Conservation (phyloP, 2,797 vertebrate species). For the Naso thynnoides region DNA sequence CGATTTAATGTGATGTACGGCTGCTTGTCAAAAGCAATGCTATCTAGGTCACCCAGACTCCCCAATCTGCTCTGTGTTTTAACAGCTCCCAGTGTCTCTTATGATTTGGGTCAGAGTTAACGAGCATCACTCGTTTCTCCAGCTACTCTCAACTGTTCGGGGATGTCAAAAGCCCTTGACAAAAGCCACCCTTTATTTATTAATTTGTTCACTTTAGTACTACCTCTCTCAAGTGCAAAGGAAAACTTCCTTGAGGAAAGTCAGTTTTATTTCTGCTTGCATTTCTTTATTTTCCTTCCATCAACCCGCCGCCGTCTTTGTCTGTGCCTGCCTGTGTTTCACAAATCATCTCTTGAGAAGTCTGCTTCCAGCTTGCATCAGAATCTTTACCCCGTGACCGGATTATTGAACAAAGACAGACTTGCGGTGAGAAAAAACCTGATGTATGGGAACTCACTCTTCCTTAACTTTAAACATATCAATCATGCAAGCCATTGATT, state of each 20-base stretch:
- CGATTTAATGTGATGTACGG: constrained; percentile 82
- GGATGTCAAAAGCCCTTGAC: constrained; percentile 68
- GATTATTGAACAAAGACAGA: constrained; percentile 58
- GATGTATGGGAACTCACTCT: constrained; percentile 57
- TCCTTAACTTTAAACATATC: constrained; percentile 49
- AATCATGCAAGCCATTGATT: constrained; percentile 64
- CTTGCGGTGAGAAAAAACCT: constrained; percentile 44
- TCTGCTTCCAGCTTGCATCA: constrained; percentile 49
- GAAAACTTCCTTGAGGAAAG: constrained; percentile 63
- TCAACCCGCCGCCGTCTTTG: constrained; percentile 25
- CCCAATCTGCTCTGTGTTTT: constrained; percentile 82
- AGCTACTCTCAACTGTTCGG: constrained; percentile 59
- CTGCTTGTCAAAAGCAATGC: constrained; percentile 78
- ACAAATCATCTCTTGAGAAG: constrained; percentile 48
- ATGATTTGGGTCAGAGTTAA: constrained; percentile 88
- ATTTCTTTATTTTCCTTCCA: constrained; percentile 50
- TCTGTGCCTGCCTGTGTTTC: constrained; percentile 34
- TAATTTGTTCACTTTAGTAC: constrained; percentile 68
- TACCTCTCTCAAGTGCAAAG: constrained; percentile 48
- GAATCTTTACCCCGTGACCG: constrained; percentile 25
- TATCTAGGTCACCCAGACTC: constrained; percentile 86
- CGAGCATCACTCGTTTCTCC: constrained; percentile 75
- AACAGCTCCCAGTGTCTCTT: constrained; percentile 85
- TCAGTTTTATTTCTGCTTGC: constrained; percentile 48
- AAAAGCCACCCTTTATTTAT: constrained; percentile 77